phyloP scores from a whole-genome alignment of 2,113 vertebrate genomes.

The Dasyprocta punctata region DNA sequence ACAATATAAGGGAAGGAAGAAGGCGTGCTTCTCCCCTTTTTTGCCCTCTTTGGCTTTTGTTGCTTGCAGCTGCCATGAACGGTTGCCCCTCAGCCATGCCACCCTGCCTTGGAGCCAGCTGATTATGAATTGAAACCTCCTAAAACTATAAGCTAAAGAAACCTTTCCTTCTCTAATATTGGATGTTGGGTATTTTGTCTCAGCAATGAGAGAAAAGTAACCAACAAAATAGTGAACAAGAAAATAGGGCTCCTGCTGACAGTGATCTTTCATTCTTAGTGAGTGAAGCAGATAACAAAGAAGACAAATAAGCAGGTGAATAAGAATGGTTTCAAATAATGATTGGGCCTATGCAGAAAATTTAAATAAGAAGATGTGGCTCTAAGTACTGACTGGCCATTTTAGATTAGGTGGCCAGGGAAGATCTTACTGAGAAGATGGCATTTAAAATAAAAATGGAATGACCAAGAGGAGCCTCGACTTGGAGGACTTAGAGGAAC shows the following conservation, averaged over 20 bases:
- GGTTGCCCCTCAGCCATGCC: no score
- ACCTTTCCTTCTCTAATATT: no score
- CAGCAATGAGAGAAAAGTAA: no score
- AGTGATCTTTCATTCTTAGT: not conserved
- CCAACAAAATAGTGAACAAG: not conserved
- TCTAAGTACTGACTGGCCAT: not conserved
- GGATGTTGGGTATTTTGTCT: no score
- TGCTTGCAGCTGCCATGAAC: no score
- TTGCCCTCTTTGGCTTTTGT: no score
- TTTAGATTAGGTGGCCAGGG: not conserved
- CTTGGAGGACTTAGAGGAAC: not conserved
- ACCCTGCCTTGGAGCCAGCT: no score
- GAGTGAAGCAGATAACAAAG: not conserved
- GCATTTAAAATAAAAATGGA: not conserved
- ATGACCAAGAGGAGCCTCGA: not conserved
- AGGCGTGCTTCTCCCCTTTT: no score
- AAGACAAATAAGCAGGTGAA: not conserved
- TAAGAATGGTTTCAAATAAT: not conserved
- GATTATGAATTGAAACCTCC: no score
- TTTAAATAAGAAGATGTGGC: not conserved
- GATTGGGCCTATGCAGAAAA: not conserved
- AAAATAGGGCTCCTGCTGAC: not conserved
- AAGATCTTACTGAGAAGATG: not conserved
- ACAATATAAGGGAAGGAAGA: no score
- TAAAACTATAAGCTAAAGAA: no score